A percentile compares a stretch with the other conserved stretches of the same genome.
Conservation (phyloP, 2,797 vertebrate species). For the Zenarchopterus dispar region DNA sequence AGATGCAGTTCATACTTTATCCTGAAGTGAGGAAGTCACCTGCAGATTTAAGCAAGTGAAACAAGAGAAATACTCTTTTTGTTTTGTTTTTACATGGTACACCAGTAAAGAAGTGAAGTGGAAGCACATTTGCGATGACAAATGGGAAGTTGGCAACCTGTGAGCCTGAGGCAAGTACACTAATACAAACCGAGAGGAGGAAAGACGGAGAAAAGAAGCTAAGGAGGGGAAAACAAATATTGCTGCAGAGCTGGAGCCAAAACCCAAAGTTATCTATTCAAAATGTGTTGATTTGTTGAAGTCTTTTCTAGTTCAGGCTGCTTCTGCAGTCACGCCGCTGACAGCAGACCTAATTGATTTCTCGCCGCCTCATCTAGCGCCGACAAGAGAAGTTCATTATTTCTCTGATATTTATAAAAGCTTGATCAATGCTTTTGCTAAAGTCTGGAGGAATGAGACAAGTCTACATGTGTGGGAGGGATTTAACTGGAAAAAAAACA, state of each 20-base stretch:
- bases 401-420: conserved; percentile 48
- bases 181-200: not conserved
- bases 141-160: conserved; percentile 56
- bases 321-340: not conserved
- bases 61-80: not conserved
- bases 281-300: conserved; percentile 7
- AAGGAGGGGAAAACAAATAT: no score
- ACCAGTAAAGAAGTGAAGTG: conserved; percentile 10
- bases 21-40: no score
- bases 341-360: conserved; percentile 24
- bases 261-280: no score
- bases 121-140: conserved; percentile 31
- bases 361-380: conserved; percentile 7
- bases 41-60: no score
- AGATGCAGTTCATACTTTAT: no score
- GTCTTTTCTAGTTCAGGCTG: not conserved
- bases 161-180: conserved; percentile 53
- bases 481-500: conserved; percentile 18
- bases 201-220: no score
- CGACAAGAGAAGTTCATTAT: conserved; percentile 43
- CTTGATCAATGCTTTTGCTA: conserved; percentile 24
- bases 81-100: no score
- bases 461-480: conserved; percentile 32
- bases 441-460: conserved; percentile 5
- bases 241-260: no score